Base-by-base conservation (phyloP, 1,140 invertebrate species). In the Ectropis grisescens region DNA sequence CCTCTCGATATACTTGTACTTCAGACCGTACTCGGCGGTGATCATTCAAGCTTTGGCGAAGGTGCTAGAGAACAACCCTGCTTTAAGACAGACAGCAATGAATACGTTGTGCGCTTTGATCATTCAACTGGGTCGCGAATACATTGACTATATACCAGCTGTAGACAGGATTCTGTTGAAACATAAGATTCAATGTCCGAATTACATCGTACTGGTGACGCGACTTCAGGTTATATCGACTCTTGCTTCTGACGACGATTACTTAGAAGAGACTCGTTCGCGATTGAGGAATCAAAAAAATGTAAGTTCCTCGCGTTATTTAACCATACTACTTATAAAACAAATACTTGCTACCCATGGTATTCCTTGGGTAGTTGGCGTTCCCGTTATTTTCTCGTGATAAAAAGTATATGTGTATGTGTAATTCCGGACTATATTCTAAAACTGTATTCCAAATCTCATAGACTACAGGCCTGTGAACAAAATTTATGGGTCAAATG, bases 41-140 rank as follows among this genome's bases (percentile, higher is more conserved):
- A 95, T 99, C 27, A 90, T 98, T 29, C 97, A 98, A 76, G 92
- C 96, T 0, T 64, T 98, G 13, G 90, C 91, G 0, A 85, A 94
- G 11, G 93, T 92, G 0, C 71, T 98, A 11, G 96, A 98, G 43
- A 89, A 88, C 35, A 81, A 65, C 10, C 90, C 93, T 0, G 89
- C 93, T 28, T 70, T 97, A 11, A 85, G 94, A 3, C 81, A 79
- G 14, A 88, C 89, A 4, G 94, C 94, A 0, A 96, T 98, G 93
- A 93, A 97, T 29, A 95, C 95, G 0, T 82, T 98, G 1, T 93
- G 93, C 58, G 89, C 95, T 0, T 62, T 98, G 29, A 89, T 97
- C 2, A 84, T 91, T 12, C 96, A 98, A 65, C 80, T 98, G 33
- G 94, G 95, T 0, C 89, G 91, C 16, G 96, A 96, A 51, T 98